These are phyloP conservation scores for Aphelinus certus DNA, from an alignment of 1,140 invertebrate species.

Conservation along the genomic window DNA sequence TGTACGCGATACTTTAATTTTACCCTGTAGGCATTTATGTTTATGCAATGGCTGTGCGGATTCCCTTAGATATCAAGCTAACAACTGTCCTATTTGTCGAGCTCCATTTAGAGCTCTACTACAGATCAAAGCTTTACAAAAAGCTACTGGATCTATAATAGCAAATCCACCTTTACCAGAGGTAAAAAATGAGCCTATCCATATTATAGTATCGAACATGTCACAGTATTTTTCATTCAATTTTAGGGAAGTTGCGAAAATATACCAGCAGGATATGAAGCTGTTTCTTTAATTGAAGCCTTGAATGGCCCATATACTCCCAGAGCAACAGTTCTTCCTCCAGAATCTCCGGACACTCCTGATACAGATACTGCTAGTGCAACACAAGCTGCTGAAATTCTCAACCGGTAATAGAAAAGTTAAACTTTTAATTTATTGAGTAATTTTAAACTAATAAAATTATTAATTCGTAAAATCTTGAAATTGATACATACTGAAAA, in stretches of 20 bases:
- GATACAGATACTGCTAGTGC: conserved; percentile 69
- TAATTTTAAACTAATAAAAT: not conserved
- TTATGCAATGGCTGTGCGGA: conserved; percentile 97
- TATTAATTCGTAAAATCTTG: not conserved
- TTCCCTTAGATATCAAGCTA: conserved; percentile 95
- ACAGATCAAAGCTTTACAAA: conserved; percentile 94
- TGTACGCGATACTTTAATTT: conserved; percentile 94
- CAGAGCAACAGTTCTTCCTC: conserved; percentile 67
- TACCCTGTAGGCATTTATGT: conserved; percentile 98
- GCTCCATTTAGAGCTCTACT: conserved; percentile 96
- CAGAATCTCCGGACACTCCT: conserved; percentile 66
- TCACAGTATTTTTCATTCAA: not conserved
- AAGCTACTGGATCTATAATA: conserved; percentile 70
- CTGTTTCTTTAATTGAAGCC: conserved; percentile 96
- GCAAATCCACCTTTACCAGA: conserved; percentile 65
- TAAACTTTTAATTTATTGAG: conserved; percentile 10
- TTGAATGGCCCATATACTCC: conserved; percentile 90
- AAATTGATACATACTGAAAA: not conserved
- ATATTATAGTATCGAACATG: not conserved
- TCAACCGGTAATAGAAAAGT: conserved; percentile 68
- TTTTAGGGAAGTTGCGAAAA: conserved; percentile 76
- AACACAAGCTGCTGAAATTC: conserved; percentile 73
- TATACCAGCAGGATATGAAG: conserved; percentile 93
- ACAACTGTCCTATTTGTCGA: conserved; percentile 98
- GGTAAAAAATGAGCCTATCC: conserved; percentile 43